A percentile compares a stretch with the other conserved stretches of the same genome.
Conservation (phyloP, 2,888 invertebrate species). For the Agrotis exclamationis region DNA sequence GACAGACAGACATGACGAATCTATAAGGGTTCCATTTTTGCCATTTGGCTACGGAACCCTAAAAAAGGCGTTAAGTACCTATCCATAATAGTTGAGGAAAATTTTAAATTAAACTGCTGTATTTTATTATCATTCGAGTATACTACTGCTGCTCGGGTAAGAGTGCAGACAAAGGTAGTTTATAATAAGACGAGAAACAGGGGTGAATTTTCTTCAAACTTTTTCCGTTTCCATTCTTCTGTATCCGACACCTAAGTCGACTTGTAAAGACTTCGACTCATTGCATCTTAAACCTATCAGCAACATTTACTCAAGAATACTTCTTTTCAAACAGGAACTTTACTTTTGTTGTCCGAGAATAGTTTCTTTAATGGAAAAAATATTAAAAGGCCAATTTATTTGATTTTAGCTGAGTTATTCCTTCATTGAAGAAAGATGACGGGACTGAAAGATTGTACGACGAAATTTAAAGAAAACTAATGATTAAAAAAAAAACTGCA, state of each 20-base stretch:
- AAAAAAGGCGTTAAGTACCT: no score
- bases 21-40: no score
- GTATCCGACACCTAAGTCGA: not conserved
- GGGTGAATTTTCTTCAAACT: not conserved
- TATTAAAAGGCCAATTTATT: not conserved
- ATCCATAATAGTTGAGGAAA: no score
- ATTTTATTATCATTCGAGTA: not conserved
- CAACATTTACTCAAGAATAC: not conserved
- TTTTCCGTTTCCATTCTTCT: not conserved
- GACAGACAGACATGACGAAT: no score
- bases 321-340: not conserved
- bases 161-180: not conserved
- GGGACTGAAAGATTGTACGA: no score
- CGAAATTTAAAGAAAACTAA: not conserved
- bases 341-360: no score
- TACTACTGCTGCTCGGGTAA: not conserved
- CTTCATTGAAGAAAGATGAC: no score
- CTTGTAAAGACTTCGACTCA: not conserved
- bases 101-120: no score
- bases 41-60: no score
- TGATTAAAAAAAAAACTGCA: no score
- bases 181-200: not conserved
- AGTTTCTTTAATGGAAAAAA: not conserved
- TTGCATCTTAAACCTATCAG: not conserved
- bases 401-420: not conserved